Percentiles rank a stretch among this genome's conserved stretches.
Conservation (phyloP, 2,888 invertebrate genomes). For the Ennomos fuscantarius region DNA sequence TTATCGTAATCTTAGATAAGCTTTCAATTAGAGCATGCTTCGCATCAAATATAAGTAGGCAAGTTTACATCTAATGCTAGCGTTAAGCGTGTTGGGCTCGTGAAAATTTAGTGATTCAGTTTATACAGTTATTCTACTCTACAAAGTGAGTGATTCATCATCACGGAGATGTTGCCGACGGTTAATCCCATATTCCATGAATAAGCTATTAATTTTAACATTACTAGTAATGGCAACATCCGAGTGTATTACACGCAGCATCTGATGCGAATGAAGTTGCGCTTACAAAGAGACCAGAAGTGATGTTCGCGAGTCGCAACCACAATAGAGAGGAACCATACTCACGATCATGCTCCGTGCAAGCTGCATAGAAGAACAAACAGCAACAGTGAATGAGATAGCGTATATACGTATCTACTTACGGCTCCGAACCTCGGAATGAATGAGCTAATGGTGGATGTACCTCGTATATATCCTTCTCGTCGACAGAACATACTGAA, state of each 20-base stretch:
- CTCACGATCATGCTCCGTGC: slow-evolving; percentile 97
- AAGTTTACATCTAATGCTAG: slow-evolving; percentile 43
- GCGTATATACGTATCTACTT: slow-evolving; percentile 56
- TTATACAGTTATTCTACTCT: slow-evolving; percentile 50
- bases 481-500: slow-evolving; percentile 29
- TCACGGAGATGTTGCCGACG: slow-evolving; percentile 80
- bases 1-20: slow-evolving; percentile 3
- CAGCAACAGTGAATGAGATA: slow-evolving; percentile 87
- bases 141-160: slow-evolving; percentile 43
- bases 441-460: slow-evolving; percentile 53
- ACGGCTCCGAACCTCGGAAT: slow-evolving; percentile 61
- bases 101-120: slow-evolving; percentile 50
- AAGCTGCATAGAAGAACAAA: slow-evolving; percentile 90
- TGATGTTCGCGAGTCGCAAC: slow-evolving; percentile 41
- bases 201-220: background rate
- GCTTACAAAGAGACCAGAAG: slow-evolving; percentile 41
- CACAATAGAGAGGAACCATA: slow-evolving; percentile 78
- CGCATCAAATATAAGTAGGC: slow-evolving; percentile 23
- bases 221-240: slow-evolving; percentile 31
- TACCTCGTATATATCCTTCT: slow-evolving; percentile 38
- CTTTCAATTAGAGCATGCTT: slow-evolving; percentile 14
- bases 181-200: background rate
- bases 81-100: slow-evolving; percentile 60
- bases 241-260: slow-evolving; percentile 24
- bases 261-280: slow-evolving; percentile 31